Base-by-base conservation (phyloP, 2,888 invertebrate genomes). In the Deilephila elpenor region DNA sequence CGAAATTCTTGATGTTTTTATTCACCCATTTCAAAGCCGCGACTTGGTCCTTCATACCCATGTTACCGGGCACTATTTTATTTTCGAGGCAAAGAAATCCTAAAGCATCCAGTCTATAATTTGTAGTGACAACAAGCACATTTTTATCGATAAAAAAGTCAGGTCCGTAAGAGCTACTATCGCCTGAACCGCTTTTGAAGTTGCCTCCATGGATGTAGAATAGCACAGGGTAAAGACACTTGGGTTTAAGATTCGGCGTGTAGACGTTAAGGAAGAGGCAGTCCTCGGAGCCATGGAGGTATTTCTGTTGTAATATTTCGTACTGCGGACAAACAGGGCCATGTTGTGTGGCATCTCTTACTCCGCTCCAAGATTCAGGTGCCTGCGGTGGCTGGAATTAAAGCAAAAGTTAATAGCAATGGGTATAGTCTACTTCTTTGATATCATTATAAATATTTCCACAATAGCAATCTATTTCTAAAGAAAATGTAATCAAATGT, bases 201-300 rank as follows among this genome's bases (percentile, higher is more conserved):
- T 79, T 87, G 0, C 89, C 90, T 60, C 89, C 89, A 56, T 90
- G 89, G n/a, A 91, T 88, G 75, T 85, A 90, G 17, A 90, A 75
- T 88, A 91, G 89, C 0, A 91, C 91, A 4, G 90, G 84, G 3
- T 86, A 44, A 4, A 78, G 82, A 3, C 70, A 34, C 2, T 78
- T 71, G 6, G 87, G 84, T 3, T 73, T 79, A 0, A 85, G 32
- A 8, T 84, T 74, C 53, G 82, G 84, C 0, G 87, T 84, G 76
- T 90, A 91, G 3, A 90, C 86, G 75, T 91, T 91, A 0, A 91
- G 81, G 72, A 82, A 89, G 1, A 91, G 79, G 44, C 91, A 91
- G 77, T 91, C 88, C 77, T 91, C 83, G 53, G 74, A 80, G 1
- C 88, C 88, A 0, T 77, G 74, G 8, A 84, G 53, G 0, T 80